These are phyloP conservation scores for Ametastegia equiseti DNA, from an alignment of 2,888 invertebrate genomes.

Conservation along the genomic window DNA sequence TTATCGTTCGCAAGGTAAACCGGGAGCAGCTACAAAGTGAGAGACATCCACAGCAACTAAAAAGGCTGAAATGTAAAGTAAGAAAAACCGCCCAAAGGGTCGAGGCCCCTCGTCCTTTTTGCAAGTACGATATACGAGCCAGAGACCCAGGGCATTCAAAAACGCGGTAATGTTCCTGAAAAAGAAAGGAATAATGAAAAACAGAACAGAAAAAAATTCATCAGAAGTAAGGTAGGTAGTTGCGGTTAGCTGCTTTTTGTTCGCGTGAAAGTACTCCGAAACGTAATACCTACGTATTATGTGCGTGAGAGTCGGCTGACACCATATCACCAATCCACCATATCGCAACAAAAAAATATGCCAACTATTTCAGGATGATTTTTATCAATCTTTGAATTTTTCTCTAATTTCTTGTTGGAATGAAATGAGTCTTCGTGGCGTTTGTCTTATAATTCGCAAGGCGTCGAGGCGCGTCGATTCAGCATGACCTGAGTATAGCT, in stretches of 20 bases:
- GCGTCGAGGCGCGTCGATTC: too few species aligned
- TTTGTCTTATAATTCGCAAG: too few species aligned
- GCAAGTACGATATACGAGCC: neutral
- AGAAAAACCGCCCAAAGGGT: constrained; percentile 18
- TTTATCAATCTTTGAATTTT: too few species aligned
- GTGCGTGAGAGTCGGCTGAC: neutral
- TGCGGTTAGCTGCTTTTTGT: neutral
- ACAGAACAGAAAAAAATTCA: neutral
- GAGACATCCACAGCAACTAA: constrained; percentile 13
- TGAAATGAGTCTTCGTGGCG: too few species aligned
- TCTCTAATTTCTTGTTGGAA: too few species aligned
- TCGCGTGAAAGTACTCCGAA: neutral
- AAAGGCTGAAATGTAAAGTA: constrained; percentile 23
- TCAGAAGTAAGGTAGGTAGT: neutral
- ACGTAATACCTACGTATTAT: neutral
- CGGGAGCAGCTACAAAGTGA: constrained; percentile 32
- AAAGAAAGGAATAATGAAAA: neutral
- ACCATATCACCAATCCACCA: too few species aligned
- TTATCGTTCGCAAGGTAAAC: constrained; percentile 39
- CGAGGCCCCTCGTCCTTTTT: constrained; percentile 8
- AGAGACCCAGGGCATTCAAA: constrained; percentile 1
- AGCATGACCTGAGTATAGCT: too few species aligned
- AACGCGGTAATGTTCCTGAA: neutral
- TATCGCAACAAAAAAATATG: too few species aligned
- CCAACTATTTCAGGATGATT: too few species aligned